Base-by-base conservation (phyloP, 2,113 vertebrate genomes). In the Cromileptes altivelis region DNA sequence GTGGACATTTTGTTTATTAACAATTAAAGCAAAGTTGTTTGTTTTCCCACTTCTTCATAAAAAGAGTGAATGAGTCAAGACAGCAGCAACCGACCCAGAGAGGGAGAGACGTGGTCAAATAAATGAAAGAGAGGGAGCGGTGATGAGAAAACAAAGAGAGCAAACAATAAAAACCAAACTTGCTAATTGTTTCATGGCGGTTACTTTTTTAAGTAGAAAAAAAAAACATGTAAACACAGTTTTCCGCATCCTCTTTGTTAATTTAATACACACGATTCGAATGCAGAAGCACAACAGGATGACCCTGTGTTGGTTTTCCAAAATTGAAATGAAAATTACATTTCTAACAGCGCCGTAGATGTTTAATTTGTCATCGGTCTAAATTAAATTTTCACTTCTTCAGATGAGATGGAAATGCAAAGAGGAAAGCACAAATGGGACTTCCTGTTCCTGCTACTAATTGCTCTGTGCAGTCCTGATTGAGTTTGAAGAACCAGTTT, bases 281-380 rank as follows among this genome's bases (percentile, higher is more conserved):
- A 78, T 40, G 72, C 65, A 53, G 52, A 50, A 58, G 60, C 25
- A 65, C 27, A 45, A 9, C 42, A 58, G n/a, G 30, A 33, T 30
- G 25, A 49, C 17, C 61, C 5, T 33, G 27, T 50, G 9, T 8
- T 40, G 50, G 56, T 65, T 18, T 55, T 13, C 50, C 9, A 57
- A 45, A 13, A 42, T 4, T 37, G 11, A 30, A 30, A 30, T n/a
- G 18, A n/a, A 67, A 30, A 57, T 3, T 10, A 37, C 19, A 12
- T 57, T 61, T 23, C 40, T 55, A 40, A 33, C 19, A 7, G n/a
- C 12, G 2, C 30, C 11, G 1, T 17, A 12, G 15, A 40, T 56
- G 49, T 55, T 7, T 21, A 42, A 58, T 69, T 17, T 53, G 52
- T 42, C 8, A 15, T 12, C 47, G 30, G 14, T 63, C 21, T 21